phyloP scores from a whole-genome alignment of 1,140 invertebrate genomes.

The Tribolium castaneum region DNA sequence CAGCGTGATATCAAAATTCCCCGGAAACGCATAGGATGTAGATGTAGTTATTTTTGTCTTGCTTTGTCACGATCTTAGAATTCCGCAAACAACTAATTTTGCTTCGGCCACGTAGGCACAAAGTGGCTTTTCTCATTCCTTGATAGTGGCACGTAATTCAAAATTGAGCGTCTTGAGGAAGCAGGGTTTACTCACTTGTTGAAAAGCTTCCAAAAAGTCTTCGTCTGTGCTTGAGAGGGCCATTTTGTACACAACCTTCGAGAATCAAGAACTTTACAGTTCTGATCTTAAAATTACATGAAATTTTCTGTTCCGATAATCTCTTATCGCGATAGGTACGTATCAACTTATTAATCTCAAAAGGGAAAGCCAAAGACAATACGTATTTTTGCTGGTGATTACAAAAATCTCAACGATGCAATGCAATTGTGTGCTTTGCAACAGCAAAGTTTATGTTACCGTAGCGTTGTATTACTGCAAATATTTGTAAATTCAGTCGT shows the following conservation, averaged over 20 bases:
- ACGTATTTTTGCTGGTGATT: not conserved
- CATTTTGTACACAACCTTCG: not conserved
- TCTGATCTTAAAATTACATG: not conserved
- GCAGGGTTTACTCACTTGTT: not conserved
- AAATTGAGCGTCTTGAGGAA: not conserved
- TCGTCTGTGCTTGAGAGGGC: not conserved
- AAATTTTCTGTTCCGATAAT: not conserved
- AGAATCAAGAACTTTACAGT: not conserved
- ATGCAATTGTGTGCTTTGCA: not conserved
- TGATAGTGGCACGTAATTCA: not conserved
- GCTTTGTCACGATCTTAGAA: not conserved
- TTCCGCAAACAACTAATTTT: not conserved
- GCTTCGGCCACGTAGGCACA: not conserved
- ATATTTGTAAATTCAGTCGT: not conserved
- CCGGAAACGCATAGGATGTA: no score
- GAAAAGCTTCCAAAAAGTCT: slow-evolving; percentile 6
- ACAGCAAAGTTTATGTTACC: not conserved
- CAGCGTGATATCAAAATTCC: no score
- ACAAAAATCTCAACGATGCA: not conserved
- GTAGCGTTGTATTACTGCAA: not conserved
- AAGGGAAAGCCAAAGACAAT: no score
- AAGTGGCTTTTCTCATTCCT: not conserved
- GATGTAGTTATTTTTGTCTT: no score
- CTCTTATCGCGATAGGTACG: not conserved
- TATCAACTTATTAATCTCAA: not conserved